Evolutionary conservation across 2,888 invertebrate species (phyloP).

Genomic region (Smittia sp.): DNA sequence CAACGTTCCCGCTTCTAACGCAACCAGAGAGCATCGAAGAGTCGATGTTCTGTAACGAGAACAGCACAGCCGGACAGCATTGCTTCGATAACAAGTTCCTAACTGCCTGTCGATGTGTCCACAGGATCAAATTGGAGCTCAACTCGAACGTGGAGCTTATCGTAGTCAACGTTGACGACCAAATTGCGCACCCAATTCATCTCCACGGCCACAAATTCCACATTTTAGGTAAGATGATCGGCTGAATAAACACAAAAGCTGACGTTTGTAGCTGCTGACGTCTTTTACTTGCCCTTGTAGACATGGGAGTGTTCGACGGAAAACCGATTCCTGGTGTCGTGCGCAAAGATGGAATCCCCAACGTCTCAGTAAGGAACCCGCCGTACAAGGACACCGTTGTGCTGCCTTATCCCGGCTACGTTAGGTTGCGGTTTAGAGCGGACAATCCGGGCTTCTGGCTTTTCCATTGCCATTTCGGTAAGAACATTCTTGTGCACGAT

Average conservation of each 20-base stretch:
- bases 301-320: conserved; percentile 34
- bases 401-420: conserved; percentile 49
- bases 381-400: conserved; percentile 50
- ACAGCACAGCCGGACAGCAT: conserved; percentile 22
- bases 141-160: conserved; percentile 45
- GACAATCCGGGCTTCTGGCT: conserved; percentile 49
- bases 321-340: conserved; percentile 22
- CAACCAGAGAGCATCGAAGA: conserved; percentile 55
- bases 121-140: conserved; percentile 46
- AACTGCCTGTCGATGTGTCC: conserved; percentile 46
- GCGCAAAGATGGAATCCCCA: conserved; percentile 19
- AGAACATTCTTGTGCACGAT: conserved; percentile 45
- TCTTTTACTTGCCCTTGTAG: too few relatives aligned
- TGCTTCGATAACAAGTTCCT: conserved; percentile 38
- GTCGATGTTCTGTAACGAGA: conserved; percentile 47
- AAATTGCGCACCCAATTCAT: conserved; percentile 49
- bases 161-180: conserved; percentile 43
- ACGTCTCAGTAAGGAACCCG: conserved; percentile 26
- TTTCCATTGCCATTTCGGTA: conserved; percentile 48
- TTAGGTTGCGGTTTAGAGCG: conserved; percentile 47
- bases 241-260: too few relatives aligned
- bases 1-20: conserved; percentile 73
- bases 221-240: conserved; percentile 45
- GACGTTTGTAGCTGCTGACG: too few relatives aligned
- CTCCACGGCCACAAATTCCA: conserved; percentile 50